phyloP scores from a whole-genome alignment of 1,140 invertebrate genomes.

The Rhyacophila brunnea region DNA sequence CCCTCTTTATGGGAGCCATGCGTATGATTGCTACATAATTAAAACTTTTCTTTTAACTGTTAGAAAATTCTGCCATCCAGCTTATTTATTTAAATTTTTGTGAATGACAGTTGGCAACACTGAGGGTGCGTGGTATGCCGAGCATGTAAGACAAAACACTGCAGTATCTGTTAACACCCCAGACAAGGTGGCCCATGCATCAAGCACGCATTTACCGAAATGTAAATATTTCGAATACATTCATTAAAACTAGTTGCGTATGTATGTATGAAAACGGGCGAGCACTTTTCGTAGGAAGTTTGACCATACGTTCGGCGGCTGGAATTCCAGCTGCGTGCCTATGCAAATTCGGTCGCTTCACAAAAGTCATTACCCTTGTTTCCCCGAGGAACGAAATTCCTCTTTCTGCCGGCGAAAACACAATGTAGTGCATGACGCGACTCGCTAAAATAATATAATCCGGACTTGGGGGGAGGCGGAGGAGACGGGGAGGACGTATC shows the following conservation, averaged over 20 bases:
- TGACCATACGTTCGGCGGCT: constrained; percentile 24
- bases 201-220: constrained; percentile 17
- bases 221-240: constrained; percentile 18
- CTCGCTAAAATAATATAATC: constrained; percentile 24
- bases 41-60: too few relatives aligned
- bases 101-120: too few relatives aligned
- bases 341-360: constrained; percentile 33
- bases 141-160: too few relatives aligned
- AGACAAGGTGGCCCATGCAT: neutral
- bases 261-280: too few relatives aligned
- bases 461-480: neutral
- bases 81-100: too few relatives aligned
- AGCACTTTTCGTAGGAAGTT: constrained; percentile 16
- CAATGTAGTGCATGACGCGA: constrained; percentile 26
- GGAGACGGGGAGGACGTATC: constrained; percentile 2
- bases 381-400: constrained; percentile 24
- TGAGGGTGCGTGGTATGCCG: too few relatives aligned
- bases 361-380: constrained; percentile 35
- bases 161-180: too few relatives aligned
- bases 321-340: constrained; percentile 32
- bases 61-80: too few relatives aligned
- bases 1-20: too few relatives aligned
- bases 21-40: too few relatives aligned
- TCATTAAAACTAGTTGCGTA: too few relatives aligned
- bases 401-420: constrained; percentile 1